Conservation (phyloP, 2,888 invertebrate species). For the Limnephilus lunatus region DNA sequence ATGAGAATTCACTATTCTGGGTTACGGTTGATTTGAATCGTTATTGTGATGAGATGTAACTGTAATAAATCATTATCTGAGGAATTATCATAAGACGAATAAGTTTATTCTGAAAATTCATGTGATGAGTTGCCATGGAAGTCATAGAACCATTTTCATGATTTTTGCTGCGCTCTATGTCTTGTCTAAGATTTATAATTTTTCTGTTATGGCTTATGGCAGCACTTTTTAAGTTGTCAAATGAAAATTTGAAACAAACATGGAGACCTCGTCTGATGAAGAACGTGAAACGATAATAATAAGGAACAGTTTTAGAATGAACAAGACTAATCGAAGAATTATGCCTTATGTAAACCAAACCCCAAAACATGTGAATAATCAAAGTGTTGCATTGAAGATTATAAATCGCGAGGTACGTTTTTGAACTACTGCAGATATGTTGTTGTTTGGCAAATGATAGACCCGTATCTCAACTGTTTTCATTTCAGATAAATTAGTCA, state of each 20-base stretch:
- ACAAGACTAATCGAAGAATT: conserved; percentile 48
- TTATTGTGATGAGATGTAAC: too few species aligned
- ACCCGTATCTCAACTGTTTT: conserved; percentile 34
- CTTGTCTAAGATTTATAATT: background rate
- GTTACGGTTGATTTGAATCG: too few species aligned
- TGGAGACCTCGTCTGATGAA: conserved; percentile 71
- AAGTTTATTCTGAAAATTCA: too few species aligned
- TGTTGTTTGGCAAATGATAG: conserved; percentile 42
- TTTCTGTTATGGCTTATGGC: conserved; percentile 52
- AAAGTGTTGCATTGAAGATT: conserved; percentile 58
- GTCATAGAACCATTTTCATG: too few species aligned
- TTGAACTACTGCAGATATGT: background rate
- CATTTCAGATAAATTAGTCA: background rate
- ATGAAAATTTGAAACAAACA: conserved; percentile 75
- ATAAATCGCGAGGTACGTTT: conserved; percentile 59
- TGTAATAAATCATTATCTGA: too few species aligned
- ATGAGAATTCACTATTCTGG: too few species aligned
- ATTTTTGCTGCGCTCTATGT: background rate
- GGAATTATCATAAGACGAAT: too few species aligned
- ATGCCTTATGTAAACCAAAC: conserved; percentile 54
- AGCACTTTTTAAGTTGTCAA: conserved; percentile 68
- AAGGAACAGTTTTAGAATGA: conserved; percentile 44
- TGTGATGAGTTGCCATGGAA: too few species aligned
- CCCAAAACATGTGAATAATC: conserved; percentile 44
- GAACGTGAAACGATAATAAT: conserved; percentile 69